Percentiles rank a stretch among this genome's conserved stretches.
These are phyloP conservation scores for Pocota personata DNA, from an alignment of 2,888 invertebrate species.

Conservation along the genomic window DNA sequence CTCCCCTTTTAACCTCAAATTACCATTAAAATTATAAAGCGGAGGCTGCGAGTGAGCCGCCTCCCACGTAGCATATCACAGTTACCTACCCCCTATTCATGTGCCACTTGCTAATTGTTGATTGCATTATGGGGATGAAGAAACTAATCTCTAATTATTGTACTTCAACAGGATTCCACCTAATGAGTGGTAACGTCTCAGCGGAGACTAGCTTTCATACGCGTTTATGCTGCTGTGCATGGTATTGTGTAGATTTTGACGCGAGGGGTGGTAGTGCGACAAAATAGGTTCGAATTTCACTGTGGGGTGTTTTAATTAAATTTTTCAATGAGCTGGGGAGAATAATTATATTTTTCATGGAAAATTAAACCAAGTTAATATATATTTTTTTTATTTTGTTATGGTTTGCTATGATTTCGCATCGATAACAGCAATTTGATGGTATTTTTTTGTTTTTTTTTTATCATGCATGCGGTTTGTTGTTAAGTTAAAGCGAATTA, in stretches of 20 bases:
- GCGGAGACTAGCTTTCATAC: constrained; percentile 3
- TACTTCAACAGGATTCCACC: constrained; percentile 32
- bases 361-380: constrained; percentile 10
- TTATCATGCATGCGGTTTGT: not conserved
- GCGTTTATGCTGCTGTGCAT: not conserved
- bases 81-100: not conserved
- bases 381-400: not conserved
- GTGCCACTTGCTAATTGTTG: constrained; percentile 60
- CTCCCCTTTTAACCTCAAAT: constrained; percentile 13
- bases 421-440: not conserved
- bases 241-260: not conserved
- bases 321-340: constrained; percentile 2
- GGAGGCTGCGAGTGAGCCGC: too few species aligned
- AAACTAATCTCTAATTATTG: constrained; percentile 43
- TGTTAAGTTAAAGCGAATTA: not conserved
- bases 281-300: not conserved
- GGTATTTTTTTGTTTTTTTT: not conserved
- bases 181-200: constrained; percentile 15
- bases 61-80: not conserved
- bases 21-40: not conserved
- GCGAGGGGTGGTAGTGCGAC: not conserved
- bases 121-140: constrained; percentile 54
- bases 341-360: constrained; percentile 20
- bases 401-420: not conserved
- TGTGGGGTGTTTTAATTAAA: constrained; percentile 21